Percentiles rank a stretch among this genome's conserved stretches.
These are phyloP conservation scores for Drosophila seguyi DNA, from an alignment of 1,140 invertebrate species.

Conservation along the genomic window DNA sequence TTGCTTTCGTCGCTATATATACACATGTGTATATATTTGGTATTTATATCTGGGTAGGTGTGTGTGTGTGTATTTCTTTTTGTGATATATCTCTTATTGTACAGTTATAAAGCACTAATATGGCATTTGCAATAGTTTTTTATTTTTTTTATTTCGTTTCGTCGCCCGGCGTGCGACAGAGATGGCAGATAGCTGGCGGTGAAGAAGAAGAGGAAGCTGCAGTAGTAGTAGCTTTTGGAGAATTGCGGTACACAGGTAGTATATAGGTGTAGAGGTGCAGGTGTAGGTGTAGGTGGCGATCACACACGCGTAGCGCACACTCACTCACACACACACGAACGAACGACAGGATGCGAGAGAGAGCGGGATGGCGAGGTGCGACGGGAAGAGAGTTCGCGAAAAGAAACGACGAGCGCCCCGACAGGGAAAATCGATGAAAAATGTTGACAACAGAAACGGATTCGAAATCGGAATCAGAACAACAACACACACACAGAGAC, in stretches of 20 bases:
- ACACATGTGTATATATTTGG: conserved; percentile 20
- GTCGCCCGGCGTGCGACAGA: conserved; percentile 72
- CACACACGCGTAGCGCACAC: conserved; percentile 23
- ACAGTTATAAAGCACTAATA: conserved; percentile 82
- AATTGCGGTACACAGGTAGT: conserved; percentile 19
- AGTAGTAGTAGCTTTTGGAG: conserved; percentile 36
- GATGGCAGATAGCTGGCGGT: conserved; percentile 42
- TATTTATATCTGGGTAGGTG: conserved; percentile 13
- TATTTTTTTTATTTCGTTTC: conserved; percentile 6
- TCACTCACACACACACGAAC: conserved; percentile 2
- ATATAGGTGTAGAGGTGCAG: not conserved
- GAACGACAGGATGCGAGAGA: conserved; percentile 26
- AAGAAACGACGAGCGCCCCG: conserved; percentile 41
- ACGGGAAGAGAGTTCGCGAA: conserved; percentile 22
- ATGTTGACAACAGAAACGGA: conserved; percentile 57
- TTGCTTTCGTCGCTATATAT: conserved; percentile 28
- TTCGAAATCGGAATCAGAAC: conserved; percentile 27
- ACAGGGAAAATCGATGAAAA: conserved; percentile 64
- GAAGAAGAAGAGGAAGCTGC: conserved; percentile 26
- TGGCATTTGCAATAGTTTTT: conserved; percentile 61
- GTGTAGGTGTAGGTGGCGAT: conserved; percentile 29
- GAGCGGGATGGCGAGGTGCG: not conserved
- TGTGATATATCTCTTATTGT: conserved; percentile 65
- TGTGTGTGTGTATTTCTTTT: conserved; percentile 21
- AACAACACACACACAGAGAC: conserved; percentile 45